Evolutionary conservation across 1,140 invertebrate genomes (phyloP).

Genomic region (Trachymyrmex septentrionalis): DNA sequence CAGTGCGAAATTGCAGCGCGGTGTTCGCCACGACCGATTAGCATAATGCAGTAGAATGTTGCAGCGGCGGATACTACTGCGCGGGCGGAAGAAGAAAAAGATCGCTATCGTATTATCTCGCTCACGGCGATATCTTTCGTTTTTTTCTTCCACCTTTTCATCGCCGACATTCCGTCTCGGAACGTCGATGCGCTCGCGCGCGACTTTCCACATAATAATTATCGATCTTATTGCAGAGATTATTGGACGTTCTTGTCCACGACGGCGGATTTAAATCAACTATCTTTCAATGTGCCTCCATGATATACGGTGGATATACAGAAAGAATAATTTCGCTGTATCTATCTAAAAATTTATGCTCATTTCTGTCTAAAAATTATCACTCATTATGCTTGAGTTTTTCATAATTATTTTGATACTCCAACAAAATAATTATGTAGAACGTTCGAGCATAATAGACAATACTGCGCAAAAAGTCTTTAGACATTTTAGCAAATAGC

Average conservation of each 20-base stretch:
- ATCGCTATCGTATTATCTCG: slow-evolving; percentile 8
- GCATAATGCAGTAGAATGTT: slow-evolving; percentile 51
- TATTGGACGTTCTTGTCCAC: background rate
- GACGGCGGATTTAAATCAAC: slow-evolving; percentile 11
- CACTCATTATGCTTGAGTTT: no score
- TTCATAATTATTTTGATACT: no score
- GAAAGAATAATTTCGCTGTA: no score
- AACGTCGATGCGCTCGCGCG: background rate
- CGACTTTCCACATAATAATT: slow-evolving; percentile 1
- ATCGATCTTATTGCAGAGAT: background rate
- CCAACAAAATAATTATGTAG: no score
- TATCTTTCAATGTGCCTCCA: background rate
- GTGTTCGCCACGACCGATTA: slow-evolving; percentile 57
- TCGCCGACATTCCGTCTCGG: background rate
- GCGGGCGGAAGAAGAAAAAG: slow-evolving; percentile 19
- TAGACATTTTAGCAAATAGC: no score
- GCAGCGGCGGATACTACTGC: slow-evolving; percentile 6
- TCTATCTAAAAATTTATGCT: no score
- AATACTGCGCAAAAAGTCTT: no score
- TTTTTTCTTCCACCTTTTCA: slow-evolving; percentile 29
- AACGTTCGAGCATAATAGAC: no score
- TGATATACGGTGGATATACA: background rate
- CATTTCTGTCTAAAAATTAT: no score
- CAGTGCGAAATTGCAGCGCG: slow-evolving; percentile 54
- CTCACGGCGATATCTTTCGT: background rate